Evolutionary conservation across 2,888 invertebrate genomes (phyloP).

Genomic region (Andrena chrysosceles): DNA sequence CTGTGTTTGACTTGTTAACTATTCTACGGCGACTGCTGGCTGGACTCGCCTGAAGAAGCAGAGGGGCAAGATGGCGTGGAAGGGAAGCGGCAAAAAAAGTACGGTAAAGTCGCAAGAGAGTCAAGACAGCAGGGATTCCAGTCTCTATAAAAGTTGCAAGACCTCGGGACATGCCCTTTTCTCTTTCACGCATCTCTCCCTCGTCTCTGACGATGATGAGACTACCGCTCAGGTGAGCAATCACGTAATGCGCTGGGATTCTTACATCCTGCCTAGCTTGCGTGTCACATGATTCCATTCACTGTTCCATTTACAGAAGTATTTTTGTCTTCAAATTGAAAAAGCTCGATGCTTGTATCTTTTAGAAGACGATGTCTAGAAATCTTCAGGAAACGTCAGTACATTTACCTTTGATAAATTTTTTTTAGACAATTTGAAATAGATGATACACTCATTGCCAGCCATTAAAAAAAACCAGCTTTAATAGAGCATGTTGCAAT

Average conservation of each 20-base stretch:
- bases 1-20: conserved; percentile 79
- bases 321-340: background rate
- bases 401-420: background rate
- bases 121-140: conserved; percentile 59
- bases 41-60: conserved; percentile 4
- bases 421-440: too few relatives aligned
- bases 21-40: conserved; percentile 51
- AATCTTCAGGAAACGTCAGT: background rate
- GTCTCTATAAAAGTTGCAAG: conserved; percentile 74
- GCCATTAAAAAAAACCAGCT: too few relatives aligned
- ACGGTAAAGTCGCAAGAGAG: conserved; percentile 8
- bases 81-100: conserved; percentile 1
- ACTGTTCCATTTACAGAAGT: background rate
- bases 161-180: conserved; percentile 43
- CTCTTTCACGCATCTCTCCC: conserved; percentile 30
- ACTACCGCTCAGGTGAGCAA: conserved; percentile 69
- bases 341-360: background rate
- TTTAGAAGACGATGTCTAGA: background rate
- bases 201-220: conserved; percentile 14
- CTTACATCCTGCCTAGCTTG: conserved; percentile 19
- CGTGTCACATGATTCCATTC: conserved; percentile 4
- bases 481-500: too few relatives aligned
- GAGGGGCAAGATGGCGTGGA: background rate
- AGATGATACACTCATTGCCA: too few relatives aligned
- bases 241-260: conserved; percentile 78